phyloP scores from a whole-genome alignment of 2,888 invertebrate species.

The Drosophila cyrtoloma region DNA sequence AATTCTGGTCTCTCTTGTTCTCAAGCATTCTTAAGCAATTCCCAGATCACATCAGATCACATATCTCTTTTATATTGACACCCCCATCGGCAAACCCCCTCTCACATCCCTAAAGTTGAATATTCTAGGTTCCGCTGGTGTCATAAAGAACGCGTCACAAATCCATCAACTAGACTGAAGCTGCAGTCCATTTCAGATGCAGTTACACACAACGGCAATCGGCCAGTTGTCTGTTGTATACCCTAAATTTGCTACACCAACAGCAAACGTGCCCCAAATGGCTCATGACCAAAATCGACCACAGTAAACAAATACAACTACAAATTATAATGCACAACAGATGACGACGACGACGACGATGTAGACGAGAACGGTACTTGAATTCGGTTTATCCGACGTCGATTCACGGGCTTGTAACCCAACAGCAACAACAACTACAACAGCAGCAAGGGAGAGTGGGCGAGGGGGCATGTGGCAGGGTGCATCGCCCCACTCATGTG shows the following conservation, averaged over 20 bases:
- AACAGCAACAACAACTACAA: not conserved
- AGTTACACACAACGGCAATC: not conserved
- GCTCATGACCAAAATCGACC: slow-evolving; percentile 33
- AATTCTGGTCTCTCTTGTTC: not conserved
- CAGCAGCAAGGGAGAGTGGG: not conserved
- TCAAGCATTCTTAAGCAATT: not conserved
- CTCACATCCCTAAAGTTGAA: not conserved
- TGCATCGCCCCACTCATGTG: slow-evolving; percentile 54
- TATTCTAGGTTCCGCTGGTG: not conserved
- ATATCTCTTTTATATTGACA: not conserved
- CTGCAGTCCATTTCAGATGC: slow-evolving; percentile 1
- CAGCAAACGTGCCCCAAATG: slow-evolving; percentile 36
- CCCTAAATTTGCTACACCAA: not conserved
- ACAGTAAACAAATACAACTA: slow-evolving; percentile 37
- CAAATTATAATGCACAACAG: slow-evolving; percentile 67
- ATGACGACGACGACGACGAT: slow-evolving; percentile 53
- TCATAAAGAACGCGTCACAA: slow-evolving; percentile 8
- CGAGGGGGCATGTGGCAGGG: not conserved
- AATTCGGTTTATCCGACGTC: slow-evolving; percentile 19
- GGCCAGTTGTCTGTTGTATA: not conserved
- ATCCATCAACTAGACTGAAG: slow-evolving; percentile 1
- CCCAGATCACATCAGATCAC: not conserved
- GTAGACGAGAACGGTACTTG: slow-evolving; percentile 5
- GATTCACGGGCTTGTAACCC: slow-evolving; percentile 2
- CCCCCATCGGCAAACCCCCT: not conserved